Evolutionary conservation across 2,113 vertebrate species (phyloP).

Genomic region (Cacatua alba): DNA sequence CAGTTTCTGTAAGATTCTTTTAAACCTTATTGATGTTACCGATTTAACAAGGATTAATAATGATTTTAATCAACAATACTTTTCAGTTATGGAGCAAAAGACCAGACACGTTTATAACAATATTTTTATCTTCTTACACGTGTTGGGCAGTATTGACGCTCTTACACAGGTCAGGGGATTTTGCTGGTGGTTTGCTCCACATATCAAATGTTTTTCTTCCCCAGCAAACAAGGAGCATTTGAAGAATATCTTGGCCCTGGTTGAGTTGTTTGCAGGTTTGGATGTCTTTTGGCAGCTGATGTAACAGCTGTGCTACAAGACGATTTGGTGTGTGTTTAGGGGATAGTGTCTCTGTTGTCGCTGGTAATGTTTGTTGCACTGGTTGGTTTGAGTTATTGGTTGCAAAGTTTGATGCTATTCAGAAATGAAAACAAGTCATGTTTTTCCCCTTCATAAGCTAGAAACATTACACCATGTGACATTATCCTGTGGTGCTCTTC

Average conservation of each 20-base stretch:
- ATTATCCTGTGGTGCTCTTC: fast-evolving
- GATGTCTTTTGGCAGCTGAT: not conserved
- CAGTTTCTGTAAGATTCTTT: not conserved
- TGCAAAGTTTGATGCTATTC: not conserved
- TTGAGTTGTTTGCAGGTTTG: not conserved
- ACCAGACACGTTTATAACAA: not conserved
- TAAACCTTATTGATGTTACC: not conserved
- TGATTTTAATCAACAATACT: not conserved
- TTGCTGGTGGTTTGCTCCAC: not conserved
- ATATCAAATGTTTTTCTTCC: not conserved
- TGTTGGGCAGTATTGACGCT: not conserved
- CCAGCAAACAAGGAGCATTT: not conserved
- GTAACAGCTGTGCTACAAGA: not conserved
- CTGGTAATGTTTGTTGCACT: not conserved
- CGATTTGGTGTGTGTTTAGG: not conserved
- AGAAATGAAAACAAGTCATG: not conserved
- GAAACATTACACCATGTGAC: not conserved
- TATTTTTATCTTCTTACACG: not conserved
- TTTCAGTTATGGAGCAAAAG: not conserved
- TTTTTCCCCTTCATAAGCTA: not conserved
- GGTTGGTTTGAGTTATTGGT: not conserved
- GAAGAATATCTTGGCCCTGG: not conserved
- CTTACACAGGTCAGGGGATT: not conserved
- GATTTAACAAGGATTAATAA: not conserved
- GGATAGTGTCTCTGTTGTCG: not conserved